A percentile compares a stretch with the other conserved stretches of the same genome.
phyloP scores from a whole-genome alignment of 1,140 invertebrate species.

The Tetramorium alpestre region DNA sequence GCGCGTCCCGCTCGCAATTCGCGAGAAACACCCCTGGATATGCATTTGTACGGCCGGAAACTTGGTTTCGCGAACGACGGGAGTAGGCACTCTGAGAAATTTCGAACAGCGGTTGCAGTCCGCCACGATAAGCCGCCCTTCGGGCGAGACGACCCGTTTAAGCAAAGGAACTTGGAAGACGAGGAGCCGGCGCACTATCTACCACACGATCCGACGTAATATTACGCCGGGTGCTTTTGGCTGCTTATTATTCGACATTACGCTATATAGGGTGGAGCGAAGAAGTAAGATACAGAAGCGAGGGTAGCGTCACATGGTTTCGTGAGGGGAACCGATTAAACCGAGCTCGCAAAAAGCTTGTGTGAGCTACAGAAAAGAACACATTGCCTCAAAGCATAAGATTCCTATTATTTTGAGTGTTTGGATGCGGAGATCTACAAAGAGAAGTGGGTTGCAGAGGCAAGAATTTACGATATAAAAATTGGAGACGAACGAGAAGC shows the following conservation, averaged over 20 bases:
- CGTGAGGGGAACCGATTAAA: not conserved
- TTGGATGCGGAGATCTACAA: not conserved
- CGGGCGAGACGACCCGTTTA: conserved; percentile 62
- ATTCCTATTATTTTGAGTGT: not conserved
- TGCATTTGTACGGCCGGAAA: conserved; percentile 52
- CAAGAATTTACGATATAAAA: conserved; percentile 5
- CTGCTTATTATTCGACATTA: conserved; percentile 70
- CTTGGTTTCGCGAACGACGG: conserved; percentile 47
- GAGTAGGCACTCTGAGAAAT: conserved; percentile 68
- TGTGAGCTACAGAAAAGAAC: not conserved
- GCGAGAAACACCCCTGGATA: conserved; percentile 42
- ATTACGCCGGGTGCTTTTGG: conserved; percentile 61
- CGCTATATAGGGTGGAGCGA: not conserved
- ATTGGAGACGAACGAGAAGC: not conserved
- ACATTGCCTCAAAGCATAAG: not conserved
- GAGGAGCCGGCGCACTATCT: conserved; percentile 62
- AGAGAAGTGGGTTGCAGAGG: not conserved
- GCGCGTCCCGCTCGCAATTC: conserved; percentile 60
- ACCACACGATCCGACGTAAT: conserved; percentile 66
- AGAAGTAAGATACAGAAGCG: conserved; percentile 30
- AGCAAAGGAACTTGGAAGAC: conserved; percentile 70
- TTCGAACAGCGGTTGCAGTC: conserved; percentile 69
- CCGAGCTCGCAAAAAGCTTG: not conserved
- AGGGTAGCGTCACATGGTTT: not conserved
- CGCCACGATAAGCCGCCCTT: conserved; percentile 72